Evolutionary conservation across 2,888 invertebrate species (phyloP).

Genomic region (Parnassius smintheus): DNA sequence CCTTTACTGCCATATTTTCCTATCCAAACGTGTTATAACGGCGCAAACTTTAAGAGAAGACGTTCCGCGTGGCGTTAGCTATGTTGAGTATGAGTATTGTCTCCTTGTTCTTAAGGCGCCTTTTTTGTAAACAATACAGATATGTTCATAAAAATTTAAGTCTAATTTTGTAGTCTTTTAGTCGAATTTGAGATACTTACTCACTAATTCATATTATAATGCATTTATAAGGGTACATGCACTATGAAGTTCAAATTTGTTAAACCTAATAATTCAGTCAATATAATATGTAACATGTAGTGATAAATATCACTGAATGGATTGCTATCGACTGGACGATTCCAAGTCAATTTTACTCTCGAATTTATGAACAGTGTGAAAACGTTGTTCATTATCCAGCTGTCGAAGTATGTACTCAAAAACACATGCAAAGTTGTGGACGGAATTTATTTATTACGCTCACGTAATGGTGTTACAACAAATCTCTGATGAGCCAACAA

Average conservation of each 20-base stretch:
- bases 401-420: conserved; percentile 38
- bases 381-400: conserved; percentile 46
- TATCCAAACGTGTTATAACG: background rate
- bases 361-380: conserved; percentile 53
- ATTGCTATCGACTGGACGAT: conserved; percentile 61
- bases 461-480: conserved; percentile 25
- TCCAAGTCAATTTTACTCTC: conserved; percentile 45
- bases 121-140: conserved; percentile 72
- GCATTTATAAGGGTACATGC: conserved; percentile 42
- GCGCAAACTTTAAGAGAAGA: too few species aligned
- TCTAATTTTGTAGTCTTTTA: conserved; percentile 78
- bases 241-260: conserved; percentile 35
- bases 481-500: background rate
- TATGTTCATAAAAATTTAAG: conserved; percentile 78
- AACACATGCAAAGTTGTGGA: conserved; percentile 74
- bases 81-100: conserved; percentile 74
- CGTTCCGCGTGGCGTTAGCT: conserved; percentile 34
- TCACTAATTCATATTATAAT: conserved; percentile 66
- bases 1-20: background rate
- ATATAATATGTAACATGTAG: conserved; percentile 60
- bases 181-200: conserved; percentile 79
- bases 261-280: conserved; percentile 77
- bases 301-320: conserved; percentile 68
- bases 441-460: conserved; percentile 63
- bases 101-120: conserved; percentile 67